A percentile compares a stretch with the other conserved stretches of the same genome.
Conservation (phyloP, 1,140 invertebrate species). For the Drosophila albomicans region DNA sequence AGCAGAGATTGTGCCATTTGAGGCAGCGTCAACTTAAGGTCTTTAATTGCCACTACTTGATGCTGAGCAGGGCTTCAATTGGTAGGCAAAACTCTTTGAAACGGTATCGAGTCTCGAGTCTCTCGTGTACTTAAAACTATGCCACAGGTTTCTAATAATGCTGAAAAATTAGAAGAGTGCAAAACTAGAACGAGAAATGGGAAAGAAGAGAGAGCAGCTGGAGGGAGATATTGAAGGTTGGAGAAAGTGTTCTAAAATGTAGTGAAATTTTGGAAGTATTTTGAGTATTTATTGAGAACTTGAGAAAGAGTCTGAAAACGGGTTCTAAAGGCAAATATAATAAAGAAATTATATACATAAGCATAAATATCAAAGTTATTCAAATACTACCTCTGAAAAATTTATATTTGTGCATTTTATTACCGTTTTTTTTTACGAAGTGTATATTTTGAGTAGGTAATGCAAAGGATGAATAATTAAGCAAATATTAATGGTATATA, state of each 20-base stretch:
- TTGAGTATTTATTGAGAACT: too few species aligned
- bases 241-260: background rate
- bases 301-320: too few species aligned
- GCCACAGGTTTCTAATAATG: constrained; percentile 4
- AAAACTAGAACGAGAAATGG: background rate
- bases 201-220: background rate
- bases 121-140: background rate
- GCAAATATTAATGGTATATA: too few species aligned
- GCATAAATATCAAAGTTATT: too few species aligned
- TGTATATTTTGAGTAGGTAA: too few species aligned
- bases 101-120: constrained; percentile 21
- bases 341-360: too few species aligned
- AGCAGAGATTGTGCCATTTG: constrained; percentile 68
- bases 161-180: background rate
- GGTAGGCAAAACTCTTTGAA: constrained; percentile 24
- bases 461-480: too few species aligned
- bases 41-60: constrained; percentile 59
- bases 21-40: constrained; percentile 56
- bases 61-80: constrained; percentile 16
- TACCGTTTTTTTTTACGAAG: too few species aligned
- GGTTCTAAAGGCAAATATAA: too few species aligned
- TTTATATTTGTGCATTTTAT: too few species aligned
- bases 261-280: background rate
- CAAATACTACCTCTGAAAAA: too few species aligned
- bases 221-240: background rate